These are phyloP conservation scores for sheep (Ovis aries) DNA, from an alignment of 2,113 vertebrate genomes.

Conservation along the genomic window ARS-UI_Ramb_v3.0 NC_056054.1:72103001-72103500, in stretches of 20 bases:
- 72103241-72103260: slow-evolving; percentile 10
- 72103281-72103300: slow-evolving; percentile 39
- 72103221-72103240: neutral
- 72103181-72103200: neutral
- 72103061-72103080: neutral
- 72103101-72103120: neutral
- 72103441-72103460: neutral
- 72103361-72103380: neutral
- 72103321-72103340: neutral
- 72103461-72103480: neutral
- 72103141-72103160: neutral
- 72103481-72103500: neutral
- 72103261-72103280: neutral
- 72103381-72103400: neutral
- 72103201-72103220: neutral
- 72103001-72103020: neutral
- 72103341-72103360: neutral
- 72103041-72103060: neutral
- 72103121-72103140: neutral
- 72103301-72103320: slow-evolving; percentile 31
- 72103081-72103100: neutral
- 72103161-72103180: neutral
- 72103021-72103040: neutral
- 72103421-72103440: neutral
- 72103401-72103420: neutral